phyloP scores from a whole-genome alignment of 2,888 invertebrate species.

The Polydesmus complanatus region DNA sequence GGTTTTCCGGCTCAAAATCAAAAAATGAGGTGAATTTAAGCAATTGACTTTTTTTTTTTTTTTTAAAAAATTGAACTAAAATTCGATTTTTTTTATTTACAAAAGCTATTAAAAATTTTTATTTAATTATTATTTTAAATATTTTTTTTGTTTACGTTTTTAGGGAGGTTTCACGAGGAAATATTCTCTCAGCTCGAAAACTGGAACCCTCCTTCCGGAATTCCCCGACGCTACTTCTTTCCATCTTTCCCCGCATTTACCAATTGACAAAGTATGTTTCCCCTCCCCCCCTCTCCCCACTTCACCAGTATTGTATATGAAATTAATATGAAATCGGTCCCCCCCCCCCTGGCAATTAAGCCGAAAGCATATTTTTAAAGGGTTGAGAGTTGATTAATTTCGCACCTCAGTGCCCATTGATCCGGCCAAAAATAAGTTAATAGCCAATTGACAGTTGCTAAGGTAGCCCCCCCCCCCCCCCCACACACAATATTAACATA shows the following conservation, averaged over 20 bases:
- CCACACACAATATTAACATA: too few relatives aligned
- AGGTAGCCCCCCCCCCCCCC: too few relatives aligned
- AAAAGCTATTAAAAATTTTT: background rate
- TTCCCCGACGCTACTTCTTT: conserved; percentile 30
- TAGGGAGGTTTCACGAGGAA: conserved; percentile 31
- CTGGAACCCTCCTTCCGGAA: conserved; percentile 31
- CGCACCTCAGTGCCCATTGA: too few relatives aligned
- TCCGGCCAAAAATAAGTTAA: too few relatives aligned
- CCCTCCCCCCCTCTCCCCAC: too few relatives aligned
- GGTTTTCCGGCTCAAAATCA: conserved; percentile 31
- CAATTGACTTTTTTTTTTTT: background rate
- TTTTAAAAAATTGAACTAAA: background rate
- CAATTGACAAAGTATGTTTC: conserved; percentile 30
- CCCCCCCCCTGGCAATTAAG: too few relatives aligned
- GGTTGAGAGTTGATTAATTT: too few relatives aligned
- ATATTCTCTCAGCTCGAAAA: conserved; percentile 31
- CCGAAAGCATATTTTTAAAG: too few relatives aligned
- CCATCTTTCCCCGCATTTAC: conserved; percentile 25
- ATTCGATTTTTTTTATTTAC: too few relatives aligned
- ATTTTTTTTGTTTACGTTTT: conserved; percentile 1
- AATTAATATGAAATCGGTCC: too few relatives aligned
- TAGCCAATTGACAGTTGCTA: too few relatives aligned
- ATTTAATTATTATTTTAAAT: conserved; percentile 9
- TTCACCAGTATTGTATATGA: too few relatives aligned
- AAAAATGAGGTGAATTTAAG: conserved; percentile 29